Conservation (phyloP, 2,113 vertebrate genomes). For the Elachura formosa region DNA sequence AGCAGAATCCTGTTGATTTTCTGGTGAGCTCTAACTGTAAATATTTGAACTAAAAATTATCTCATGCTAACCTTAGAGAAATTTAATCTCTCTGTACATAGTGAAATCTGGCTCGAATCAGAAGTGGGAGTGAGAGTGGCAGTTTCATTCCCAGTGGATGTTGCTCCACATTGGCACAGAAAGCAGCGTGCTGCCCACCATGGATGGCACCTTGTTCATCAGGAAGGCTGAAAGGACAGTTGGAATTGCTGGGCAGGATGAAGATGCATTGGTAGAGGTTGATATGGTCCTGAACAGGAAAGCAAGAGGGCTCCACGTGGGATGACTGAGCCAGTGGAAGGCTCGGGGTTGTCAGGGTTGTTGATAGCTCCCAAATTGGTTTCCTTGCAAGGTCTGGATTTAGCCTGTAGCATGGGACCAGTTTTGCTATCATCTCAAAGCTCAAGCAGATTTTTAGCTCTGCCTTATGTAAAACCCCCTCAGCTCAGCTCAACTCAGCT, state of each 20-base stretch:
- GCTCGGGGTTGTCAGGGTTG: not conserved
- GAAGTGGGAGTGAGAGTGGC: not conserved
- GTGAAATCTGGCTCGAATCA: not conserved
- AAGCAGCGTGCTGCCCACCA: not conserved
- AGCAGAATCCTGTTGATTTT: conserved; percentile 11
- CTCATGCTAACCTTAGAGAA: not conserved
- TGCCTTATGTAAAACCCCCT: not conserved
- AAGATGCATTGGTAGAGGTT: not conserved
- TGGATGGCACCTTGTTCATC: not conserved
- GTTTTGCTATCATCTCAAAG: not conserved
- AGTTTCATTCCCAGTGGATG: not conserved
- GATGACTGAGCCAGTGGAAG: not conserved
- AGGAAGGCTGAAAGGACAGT: not conserved
- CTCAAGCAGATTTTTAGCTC: not conserved
- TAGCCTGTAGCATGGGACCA: not conserved
- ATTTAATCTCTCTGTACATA: conserved; percentile 1
- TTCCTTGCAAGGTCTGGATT: not conserved
- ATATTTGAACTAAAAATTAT: conserved; percentile 24
- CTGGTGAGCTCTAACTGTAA: not conserved
- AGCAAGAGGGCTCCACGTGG: not conserved
- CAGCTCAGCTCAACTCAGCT: not conserved
- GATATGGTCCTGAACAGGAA: not conserved
- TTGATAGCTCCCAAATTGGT: not conserved
- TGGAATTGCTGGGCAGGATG: not conserved
- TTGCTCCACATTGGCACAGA: not conserved